Conservation (phyloP, 1,140 invertebrate species). For the Hycleus cichorii region DNA sequence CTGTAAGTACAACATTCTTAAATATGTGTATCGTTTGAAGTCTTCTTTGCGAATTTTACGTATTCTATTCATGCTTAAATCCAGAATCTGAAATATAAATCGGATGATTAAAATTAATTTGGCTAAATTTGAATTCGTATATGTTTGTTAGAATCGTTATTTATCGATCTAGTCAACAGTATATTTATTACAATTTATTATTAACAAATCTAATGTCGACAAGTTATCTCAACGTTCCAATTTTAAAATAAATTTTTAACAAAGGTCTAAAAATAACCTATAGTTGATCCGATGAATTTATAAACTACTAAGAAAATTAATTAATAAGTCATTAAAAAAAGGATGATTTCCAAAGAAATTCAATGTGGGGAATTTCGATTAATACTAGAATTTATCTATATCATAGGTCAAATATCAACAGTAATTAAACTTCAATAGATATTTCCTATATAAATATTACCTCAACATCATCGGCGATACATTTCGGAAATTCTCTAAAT, state of each 20-base stretch:
- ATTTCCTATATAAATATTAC: conserved; percentile 11
- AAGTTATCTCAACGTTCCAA: neutral
- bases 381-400: neutral
- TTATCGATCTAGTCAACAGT: too few relatives aligned
- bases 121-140: too few relatives aligned
- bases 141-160: too few relatives aligned
- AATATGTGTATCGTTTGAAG: conserved; percentile 46
- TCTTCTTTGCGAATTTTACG: conserved; percentile 48
- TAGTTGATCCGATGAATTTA: too few relatives aligned
- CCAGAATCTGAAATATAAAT: conserved; percentile 48
- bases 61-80: conserved; percentile 54
- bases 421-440: too few relatives aligned
- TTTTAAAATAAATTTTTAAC: neutral
- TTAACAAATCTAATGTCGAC: neutral
- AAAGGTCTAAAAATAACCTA: neutral
- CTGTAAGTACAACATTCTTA: conserved; percentile 51
- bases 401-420: neutral
- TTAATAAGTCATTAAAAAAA: neutral
- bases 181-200: neutral
- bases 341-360: neutral
- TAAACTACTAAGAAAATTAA: too few relatives aligned
- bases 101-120: neutral
- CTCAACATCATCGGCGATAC: conserved; percentile 25
- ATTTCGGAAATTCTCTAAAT: conserved; percentile 28
- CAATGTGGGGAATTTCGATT: neutral